These are phyloP conservation scores for Halcyon smyrnensis DNA, from an alignment of 2,797 vertebrate genomes.

Conservation along the genomic window DNA sequence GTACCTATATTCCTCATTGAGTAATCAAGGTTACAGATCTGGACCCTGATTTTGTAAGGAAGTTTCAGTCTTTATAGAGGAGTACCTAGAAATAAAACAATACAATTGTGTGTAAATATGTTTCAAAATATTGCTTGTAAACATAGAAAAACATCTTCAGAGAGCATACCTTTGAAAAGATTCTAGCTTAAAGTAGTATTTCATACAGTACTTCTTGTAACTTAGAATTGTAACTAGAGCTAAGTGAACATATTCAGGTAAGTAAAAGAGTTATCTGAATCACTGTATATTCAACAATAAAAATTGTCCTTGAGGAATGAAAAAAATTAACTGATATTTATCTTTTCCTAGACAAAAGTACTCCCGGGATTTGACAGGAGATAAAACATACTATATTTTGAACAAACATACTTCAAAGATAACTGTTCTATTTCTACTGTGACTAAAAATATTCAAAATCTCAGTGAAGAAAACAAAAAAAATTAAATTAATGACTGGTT, in stretches of 20 bases:
- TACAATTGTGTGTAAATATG: background rate
- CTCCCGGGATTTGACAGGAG: background rate
- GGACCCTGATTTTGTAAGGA: background rate
- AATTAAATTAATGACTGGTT: background rate
- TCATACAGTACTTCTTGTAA: background rate
- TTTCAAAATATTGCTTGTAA: background rate
- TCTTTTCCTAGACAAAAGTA: background rate
- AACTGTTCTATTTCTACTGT: background rate
- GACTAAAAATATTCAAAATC: background rate
- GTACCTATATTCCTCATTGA: background rate
- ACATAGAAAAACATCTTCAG: background rate
- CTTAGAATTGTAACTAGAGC: background rate
- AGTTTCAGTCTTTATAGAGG: background rate
- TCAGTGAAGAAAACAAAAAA: background rate
- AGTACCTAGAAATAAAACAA: background rate
- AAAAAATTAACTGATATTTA: background rate
- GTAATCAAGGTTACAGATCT: background rate
- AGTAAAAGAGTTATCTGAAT: background rate
- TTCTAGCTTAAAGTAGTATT: background rate
- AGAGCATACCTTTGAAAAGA: background rate
- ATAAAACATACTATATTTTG: background rate
- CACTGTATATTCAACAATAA: background rate
- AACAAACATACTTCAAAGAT: background rate
- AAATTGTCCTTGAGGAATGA: background rate
- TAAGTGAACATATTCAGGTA: background rate